Base-by-base conservation (phyloP, 2,113 vertebrate species). In the Mus spicilegus region DNA sequence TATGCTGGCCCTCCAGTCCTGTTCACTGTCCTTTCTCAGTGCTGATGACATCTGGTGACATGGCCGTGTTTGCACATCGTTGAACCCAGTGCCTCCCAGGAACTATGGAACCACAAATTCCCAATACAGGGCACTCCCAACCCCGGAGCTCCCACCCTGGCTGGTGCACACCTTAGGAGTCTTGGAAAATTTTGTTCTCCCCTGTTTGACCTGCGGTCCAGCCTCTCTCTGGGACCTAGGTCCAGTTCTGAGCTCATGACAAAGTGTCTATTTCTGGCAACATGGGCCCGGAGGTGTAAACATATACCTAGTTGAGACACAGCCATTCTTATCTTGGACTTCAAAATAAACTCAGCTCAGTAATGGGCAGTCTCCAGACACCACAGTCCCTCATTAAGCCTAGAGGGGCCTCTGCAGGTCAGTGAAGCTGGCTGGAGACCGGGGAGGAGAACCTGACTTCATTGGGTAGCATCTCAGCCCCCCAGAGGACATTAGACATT, bases 301-400 rank as follows among this genome's bases (percentile, higher is more conserved):
- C 94, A 97, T 77, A 89, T 73, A 91, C 87, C 97, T 85, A 80
- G 70, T 30, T 7, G 49, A 94, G 96, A 97, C 96, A 56, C 54
- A 7, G 19, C 69, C 73, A 0, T 77, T 65, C 87, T 90, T 90
- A 76, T 94, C 95, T 95, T 42, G 73, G 95, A 88, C 87, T 93
- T 97, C 95, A 96, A 91, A 98, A 95, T 85, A 97, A 97, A 97
- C 97, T 95, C 87, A n/a, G 76, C 89, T 89, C 87, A 0, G 1
- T 98, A 97, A 98, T 96, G 92, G 95, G 87, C 3, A 42, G 93
- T 95, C 77, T 96, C 42, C 0, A 46, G 26, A 9, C 56, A 33
- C 0, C 63, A 6, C 63, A 96, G 90, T 85, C 93, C 78, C 78
- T 97, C 63, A 98, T 97, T 97, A 96, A 42, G 70, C 75, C 93